Evolutionary conservation across 2,888 invertebrate genomes (phyloP).

Genomic region (Hoplodrina blanda): DNA sequence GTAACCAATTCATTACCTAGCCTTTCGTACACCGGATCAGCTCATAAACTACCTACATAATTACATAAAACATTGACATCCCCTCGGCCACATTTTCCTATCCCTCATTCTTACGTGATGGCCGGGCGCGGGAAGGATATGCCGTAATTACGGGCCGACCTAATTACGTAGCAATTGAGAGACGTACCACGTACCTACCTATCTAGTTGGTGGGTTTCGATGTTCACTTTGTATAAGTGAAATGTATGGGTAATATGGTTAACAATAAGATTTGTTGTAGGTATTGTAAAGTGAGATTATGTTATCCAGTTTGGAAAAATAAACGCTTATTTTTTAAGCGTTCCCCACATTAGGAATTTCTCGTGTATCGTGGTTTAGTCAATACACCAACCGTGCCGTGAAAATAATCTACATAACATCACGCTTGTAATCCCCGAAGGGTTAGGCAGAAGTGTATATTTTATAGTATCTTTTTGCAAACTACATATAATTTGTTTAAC

Average conservation of each 20-base stretch:
- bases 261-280: background rate
- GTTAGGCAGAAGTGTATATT: no score
- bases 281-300: background rate
- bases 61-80: slow-evolving; percentile 21
- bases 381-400: no score
- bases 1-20: slow-evolving; percentile 14
- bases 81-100: slow-evolving; percentile 11
- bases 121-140: slow-evolving; percentile 64
- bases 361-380: no score
- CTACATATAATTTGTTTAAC: no score
- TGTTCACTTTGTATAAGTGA: slow-evolving; percentile 3
- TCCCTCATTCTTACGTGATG: slow-evolving; percentile 46
- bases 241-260: background rate
- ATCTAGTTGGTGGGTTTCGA: slow-evolving; percentile 8
- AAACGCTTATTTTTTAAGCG: background rate
- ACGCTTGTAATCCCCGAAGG: no score
- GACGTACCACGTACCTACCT: slow-evolving; percentile 21
- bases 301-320: no score
- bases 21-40: background rate
- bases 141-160: slow-evolving; percentile 71
- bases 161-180: slow-evolving; percentile 72
- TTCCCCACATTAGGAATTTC: no score
- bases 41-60: background rate
- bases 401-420: no score
- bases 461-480: no score